Base-by-base conservation (phyloP, 2,113 vertebrate species). In the Platysteira castanea region DNA sequence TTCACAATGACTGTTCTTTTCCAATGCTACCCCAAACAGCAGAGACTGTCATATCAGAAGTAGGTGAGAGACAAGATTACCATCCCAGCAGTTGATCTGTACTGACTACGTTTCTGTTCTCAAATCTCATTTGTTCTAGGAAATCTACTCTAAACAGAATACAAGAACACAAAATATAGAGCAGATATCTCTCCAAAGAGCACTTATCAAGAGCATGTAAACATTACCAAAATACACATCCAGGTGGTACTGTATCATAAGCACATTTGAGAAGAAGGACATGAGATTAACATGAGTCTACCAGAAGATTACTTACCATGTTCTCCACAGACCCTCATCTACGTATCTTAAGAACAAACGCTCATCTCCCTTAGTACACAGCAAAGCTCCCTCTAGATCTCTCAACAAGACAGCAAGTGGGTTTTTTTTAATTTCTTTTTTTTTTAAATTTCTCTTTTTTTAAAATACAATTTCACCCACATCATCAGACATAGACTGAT, bases 101-200 rank as follows among this genome's bases (percentile, higher is more conserved):
- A 76, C 18, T 0, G 0, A 57, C 33, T 63, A 75, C 0, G 0
- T 59, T 76, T 79, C 65, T 87, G 37, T n/a, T 89, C 65, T 89
- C 26, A 71, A 41, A 68, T 56, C 20, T 41, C 24, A 56, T 56
- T 61, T 71, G 16, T 63, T 87, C 20, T 27, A 59, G 33, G 31
- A 69, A 85, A 39, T 49, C 5, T 82, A 69, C 37, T 57, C 61
- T 79, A 24, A 82, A 84, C 15, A 81, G 14, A 86, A 63, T 15
- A 77, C 0, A 74, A 15, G 63, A 84, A 75, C 11, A 54, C 16
- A 67, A 84, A 94, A 54, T 49, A 77, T 0, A 56, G 23, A 60
- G n/a, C 7, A 68, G 52, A 10, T 35, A 49, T 11, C 27, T 50
- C 60, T 71, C 21, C 42, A 81, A 93, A 77, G 13, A 75, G 18